Base-by-base conservation (phyloP, 1,140 invertebrate genomes). In the Charaxes varanes region DNA sequence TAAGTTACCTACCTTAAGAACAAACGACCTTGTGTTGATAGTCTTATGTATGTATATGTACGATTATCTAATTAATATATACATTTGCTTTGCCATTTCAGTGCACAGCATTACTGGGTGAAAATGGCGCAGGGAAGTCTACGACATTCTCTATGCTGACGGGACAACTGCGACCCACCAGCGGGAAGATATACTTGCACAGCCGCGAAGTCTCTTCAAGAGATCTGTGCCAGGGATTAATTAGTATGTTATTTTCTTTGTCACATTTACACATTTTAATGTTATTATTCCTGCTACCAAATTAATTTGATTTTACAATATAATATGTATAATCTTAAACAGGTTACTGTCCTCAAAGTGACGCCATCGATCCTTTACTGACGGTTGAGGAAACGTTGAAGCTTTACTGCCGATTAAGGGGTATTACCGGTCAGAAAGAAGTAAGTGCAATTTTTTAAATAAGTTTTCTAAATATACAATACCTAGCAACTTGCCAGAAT, bases 301-400 rank as follows among this genome's bases (percentile, higher is more conserved):
- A 26, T 8, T 11, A 6, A 26, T 7, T 26, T 17, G n/a, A n/a
- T n/a, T n/a, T n/a, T n/a, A n/a, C n/a, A n/a, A n/a, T n/a, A n/a
- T n/a, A n/a, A n/a, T n/a, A n/a, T n/a, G n/a, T n/a, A n/a, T 12
- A 17, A 15, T 15, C 5, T 30, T 17, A 6, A 10, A 17, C 82
- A 64, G 86, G 87, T 42, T 95, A 95, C 68, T 96, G 94, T 79
- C 93, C 94, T 3, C 94, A 96, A 80, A 91, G 88, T 50, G 93
- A 95, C 81, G 92, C 93, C 0, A 67, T 96, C 16, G 92, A 95
- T 67, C 85, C 87, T 1, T 86, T 92, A 27, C 74, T 96, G 3
- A 94, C 90, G 1, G 81, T 88, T 0, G 48, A 38, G 11, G 86
- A 88, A 47, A 86, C 85, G 8, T 66, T 88, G 4, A 36, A 54